Percentiles rank a stretch among this genome's conserved stretches.
These are phyloP conservation scores for cattle (Bos taurus) DNA, from an alignment of 2,113 vertebrate species.

Conservation along the genomic window ARS-UCD2.0 NC_037338.1:75722501-75723000, in stretches of 20 bases:
- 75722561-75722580: background rate
- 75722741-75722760: background rate
- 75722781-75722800: background rate
- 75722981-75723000: slow-evolving; percentile 10
- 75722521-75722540: background rate
- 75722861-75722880: background rate
- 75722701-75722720: background rate
- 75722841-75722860: slow-evolving; percentile 1
- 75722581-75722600: background rate
- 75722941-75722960: background rate
- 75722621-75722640: background rate
- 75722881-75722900: background rate
- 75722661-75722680: background rate
- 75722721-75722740: background rate
- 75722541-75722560: background rate
- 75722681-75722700: background rate
- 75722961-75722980: background rate
- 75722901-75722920: background rate
- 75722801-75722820: background rate
- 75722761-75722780: background rate
- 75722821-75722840: background rate
- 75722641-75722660: background rate
- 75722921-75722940: slow-evolving; percentile 22
- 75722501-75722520: background rate
- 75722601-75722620: background rate